A percentile compares a stretch with the other conserved stretches of the same genome.
phyloP scores from a whole-genome alignment of 2,113 vertebrate genomes.

The Lota lota region DNA sequence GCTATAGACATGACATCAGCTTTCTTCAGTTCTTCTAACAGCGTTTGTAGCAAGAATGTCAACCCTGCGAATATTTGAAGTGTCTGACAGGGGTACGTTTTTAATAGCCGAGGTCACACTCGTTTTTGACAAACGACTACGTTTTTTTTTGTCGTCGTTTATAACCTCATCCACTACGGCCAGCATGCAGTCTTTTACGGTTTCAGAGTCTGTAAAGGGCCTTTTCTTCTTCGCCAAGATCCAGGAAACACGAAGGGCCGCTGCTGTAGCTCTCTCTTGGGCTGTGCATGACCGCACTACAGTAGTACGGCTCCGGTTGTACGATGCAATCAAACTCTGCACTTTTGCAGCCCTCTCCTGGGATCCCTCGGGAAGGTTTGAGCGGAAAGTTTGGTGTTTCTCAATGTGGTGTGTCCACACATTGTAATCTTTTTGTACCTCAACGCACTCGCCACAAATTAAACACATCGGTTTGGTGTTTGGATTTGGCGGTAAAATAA shows the following conservation, averaged over 20 bases:
- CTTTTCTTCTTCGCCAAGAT: slow-evolving; percentile 25
- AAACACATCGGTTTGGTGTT: neutral
- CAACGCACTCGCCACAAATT: neutral
- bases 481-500: slow-evolving; percentile 5
- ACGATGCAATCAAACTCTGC: slow-evolving; percentile 20
- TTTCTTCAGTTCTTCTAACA: slow-evolving; percentile 7
- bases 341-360: slow-evolving; percentile 25
- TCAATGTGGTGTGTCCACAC: neutral
- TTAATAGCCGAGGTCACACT: slow-evolving; percentile 3
- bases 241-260: slow-evolving; percentile 16
- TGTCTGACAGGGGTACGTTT: slow-evolving; percentile 8
- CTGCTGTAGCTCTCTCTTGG: slow-evolving; percentile 20
- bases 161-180: slow-evolving; percentile 19
- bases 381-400: slow-evolving; percentile 6
- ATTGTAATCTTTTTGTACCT: neutral
- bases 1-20: no score
- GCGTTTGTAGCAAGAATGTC: slow-evolving; percentile 16
- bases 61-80: slow-evolving; percentile 5
- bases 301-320: slow-evolving; percentile 17
- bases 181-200: slow-evolving; percentile 28
- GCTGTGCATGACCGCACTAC: slow-evolving; percentile 16
- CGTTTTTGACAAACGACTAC: no score
- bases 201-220: slow-evolving; percentile 24
- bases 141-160: slow-evolving; percentile 13
- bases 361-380: slow-evolving; percentile 17